phyloP scores from a whole-genome alignment of 2,797 vertebrate species.

The Decapterus maruadsi region DNA sequence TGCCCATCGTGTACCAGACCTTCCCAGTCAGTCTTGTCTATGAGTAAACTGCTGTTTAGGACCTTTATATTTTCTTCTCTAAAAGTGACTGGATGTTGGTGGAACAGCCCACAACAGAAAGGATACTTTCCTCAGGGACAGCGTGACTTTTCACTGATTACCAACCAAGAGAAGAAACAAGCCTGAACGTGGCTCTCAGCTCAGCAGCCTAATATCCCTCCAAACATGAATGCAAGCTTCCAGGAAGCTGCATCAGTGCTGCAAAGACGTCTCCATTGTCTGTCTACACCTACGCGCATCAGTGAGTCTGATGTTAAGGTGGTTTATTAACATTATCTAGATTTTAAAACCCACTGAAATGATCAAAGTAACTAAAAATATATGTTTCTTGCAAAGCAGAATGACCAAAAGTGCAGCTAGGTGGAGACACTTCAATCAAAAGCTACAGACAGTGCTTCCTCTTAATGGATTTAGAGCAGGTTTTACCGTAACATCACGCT shows the following conservation, averaged over 20 bases:
- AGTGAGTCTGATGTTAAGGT: neutral
- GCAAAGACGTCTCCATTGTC: neutral
- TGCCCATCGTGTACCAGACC: slow-evolving; percentile 31
- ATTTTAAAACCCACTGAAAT: neutral
- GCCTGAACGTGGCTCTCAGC: neutral
- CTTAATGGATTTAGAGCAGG: slow-evolving; percentile 8
- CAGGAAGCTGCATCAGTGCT: neutral
- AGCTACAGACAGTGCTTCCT: slow-evolving; percentile 12
- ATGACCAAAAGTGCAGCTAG: neutral
- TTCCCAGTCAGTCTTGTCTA: slow-evolving; percentile 31
- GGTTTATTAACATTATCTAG: neutral
- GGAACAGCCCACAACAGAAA: slow-evolving; percentile 27
- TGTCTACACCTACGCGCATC: neutral
- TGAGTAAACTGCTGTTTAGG: slow-evolving; percentile 37
- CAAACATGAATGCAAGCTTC: neutral
- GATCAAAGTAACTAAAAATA: neutral
- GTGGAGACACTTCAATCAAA: slow-evolving; percentile 9
- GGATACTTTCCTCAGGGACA: slow-evolving; percentile 27
- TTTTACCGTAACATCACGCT: neutral
- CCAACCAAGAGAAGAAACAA: slow-evolving; percentile 20
- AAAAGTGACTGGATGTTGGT: slow-evolving; percentile 23
- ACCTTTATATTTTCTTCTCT: slow-evolving; percentile 25
- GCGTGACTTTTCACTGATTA: slow-evolving; percentile 44
- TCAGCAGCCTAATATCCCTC: slow-evolving; percentile 12
- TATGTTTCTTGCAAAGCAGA: neutral